Conservation (phyloP, 2,113 vertebrate species). For the Eurypyga helias region DNA sequence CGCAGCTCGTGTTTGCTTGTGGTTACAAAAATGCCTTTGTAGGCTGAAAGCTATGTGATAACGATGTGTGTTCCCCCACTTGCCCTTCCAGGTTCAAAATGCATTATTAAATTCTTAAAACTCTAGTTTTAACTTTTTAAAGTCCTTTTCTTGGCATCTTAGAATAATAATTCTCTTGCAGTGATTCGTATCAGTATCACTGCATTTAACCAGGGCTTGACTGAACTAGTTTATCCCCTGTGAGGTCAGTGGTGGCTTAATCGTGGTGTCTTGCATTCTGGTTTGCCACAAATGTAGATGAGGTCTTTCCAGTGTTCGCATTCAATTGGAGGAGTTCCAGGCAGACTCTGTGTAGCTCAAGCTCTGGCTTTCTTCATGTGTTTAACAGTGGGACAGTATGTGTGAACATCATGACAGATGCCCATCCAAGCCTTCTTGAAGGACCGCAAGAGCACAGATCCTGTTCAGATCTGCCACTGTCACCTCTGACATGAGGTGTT, state of each 20-base stretch:
- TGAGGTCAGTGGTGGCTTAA: background rate
- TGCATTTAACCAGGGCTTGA: background rate
- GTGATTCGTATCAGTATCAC: background rate
- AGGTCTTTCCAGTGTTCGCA: background rate
- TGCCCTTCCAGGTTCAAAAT: background rate
- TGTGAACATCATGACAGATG: background rate
- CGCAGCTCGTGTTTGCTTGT: background rate
- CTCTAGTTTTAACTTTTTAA: background rate
- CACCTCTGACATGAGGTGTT: background rate
- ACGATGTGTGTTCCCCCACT: background rate
- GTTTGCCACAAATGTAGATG: background rate
- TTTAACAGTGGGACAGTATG: background rate
- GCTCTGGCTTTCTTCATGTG: background rate
- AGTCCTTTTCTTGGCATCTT: background rate
- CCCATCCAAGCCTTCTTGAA: background rate
- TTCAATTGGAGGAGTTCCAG: background rate
- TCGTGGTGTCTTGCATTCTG: background rate
- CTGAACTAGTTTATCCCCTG: background rate
- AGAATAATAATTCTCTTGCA: background rate
- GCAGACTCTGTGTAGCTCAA: background rate
- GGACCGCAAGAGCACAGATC: background rate
- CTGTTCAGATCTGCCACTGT: background rate
- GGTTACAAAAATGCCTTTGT: background rate
- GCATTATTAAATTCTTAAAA: background rate
- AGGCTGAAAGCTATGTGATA: background rate